Base-by-base conservation (phyloP, 2,888 invertebrate genomes). In the Drosophila diplacantha region DNA sequence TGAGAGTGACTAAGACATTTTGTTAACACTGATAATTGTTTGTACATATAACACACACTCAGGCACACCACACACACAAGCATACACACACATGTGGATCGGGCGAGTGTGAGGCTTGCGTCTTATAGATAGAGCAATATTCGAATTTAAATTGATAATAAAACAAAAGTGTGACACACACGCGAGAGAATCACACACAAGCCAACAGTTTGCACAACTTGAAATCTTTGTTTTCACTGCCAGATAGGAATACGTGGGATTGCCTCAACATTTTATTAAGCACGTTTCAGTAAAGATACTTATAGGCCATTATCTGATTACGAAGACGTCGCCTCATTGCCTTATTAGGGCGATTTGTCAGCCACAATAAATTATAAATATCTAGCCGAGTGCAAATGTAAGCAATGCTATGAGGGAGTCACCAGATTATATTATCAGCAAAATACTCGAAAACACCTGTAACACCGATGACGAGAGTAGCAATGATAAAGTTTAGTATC, bases 141-240 rank as follows among this genome's bases (percentile, higher is more conserved):
- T 83, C 78, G 78, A 78, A 78, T 83, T 78, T 83, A 78, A 78
- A 75, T 73, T 78, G 81, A 81, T 78, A 81, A 78, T 81, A 83
- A 81, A 73, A 56, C 46, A 29, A 35, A 39, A 51, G 37, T 56
- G 72, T 44, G 44, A 44, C 44, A 47, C 49, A 61, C 59, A 73
- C 38, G 41, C 52, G 37, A 54, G 41, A 51, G 46, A 59, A 57
- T 53, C 41, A 58, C 44, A 66, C 54, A 55, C 55, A 74, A 43
- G 35, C 24, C 41, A 57, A 66, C 69, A 22, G 35, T 60, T 69
- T 69, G 65, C 61, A 69, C 51, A 68, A 59, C 61, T 68, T 51
- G 24, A 69, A 69, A 32, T 31, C 31, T 12, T 47, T 66, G 55
- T 46, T 60, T 65, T 47, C 12, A 32, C 29, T 57, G 35, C 9